Conservation (phyloP, 2,888 invertebrate species). For the Platycheirus albimanus region DNA sequence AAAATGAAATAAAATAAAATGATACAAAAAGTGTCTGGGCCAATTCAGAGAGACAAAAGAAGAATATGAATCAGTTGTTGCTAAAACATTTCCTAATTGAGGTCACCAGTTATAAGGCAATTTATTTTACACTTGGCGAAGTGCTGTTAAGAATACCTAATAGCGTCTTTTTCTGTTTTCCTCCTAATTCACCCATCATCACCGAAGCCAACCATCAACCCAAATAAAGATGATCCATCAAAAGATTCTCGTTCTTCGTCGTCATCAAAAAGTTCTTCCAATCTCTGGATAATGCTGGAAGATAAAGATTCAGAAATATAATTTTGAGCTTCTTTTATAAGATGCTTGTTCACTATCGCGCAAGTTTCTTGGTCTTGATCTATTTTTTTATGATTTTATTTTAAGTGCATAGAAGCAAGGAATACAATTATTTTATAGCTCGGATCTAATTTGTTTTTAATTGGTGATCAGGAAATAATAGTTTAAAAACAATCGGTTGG, state of each 20-base stretch:
- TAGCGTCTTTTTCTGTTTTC: slow-evolving; percentile 52
- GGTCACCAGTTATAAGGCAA: slow-evolving; percentile 72
- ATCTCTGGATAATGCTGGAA: background rate
- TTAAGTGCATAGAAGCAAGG: background rate
- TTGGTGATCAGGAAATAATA: slow-evolving; percentile 25
- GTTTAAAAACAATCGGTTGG: background rate
- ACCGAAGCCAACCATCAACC: slow-evolving; percentile 46
- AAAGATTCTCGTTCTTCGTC: background rate
- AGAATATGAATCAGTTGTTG: slow-evolving; percentile 20
- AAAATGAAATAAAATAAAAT: no score
- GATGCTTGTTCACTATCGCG: background rate
- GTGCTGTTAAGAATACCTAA: slow-evolving; percentile 62
- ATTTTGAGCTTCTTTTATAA: background rate
- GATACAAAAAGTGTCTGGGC: slow-evolving; percentile 20
- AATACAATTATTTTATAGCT: background rate
- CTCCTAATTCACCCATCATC: slow-evolving; percentile 37
- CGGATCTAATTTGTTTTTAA: slow-evolving; percentile 48
- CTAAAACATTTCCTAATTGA: slow-evolving; percentile 60
- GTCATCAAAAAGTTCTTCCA: background rate
- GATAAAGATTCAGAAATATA: background rate
- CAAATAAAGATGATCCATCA: slow-evolving; percentile 46
- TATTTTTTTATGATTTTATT: background rate
- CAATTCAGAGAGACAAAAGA: slow-evolving; percentile 26
- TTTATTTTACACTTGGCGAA: slow-evolving; percentile 68
- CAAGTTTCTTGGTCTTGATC: background rate